Evolutionary conservation across 2,113 vertebrate species (phyloP), one percentile per base, ranked within the genome.

Genomic region (Galeopterus variegatus): DNA sequence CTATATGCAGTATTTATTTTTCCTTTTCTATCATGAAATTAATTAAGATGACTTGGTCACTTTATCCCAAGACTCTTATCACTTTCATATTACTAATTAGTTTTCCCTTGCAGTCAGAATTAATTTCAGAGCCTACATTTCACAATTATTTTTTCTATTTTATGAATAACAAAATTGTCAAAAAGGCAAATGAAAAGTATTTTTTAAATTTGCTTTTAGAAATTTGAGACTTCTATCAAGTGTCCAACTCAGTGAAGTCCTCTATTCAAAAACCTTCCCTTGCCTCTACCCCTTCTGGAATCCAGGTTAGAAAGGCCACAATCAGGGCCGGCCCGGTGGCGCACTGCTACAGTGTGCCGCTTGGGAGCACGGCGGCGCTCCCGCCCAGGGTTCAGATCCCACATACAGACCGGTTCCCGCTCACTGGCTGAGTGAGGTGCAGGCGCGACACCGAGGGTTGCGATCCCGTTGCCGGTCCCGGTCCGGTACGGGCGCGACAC

Each of bases 21-120:
- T 76, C 48, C 85, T 88, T 94, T 48, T 76, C 54, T 70, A 36
- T 72, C 76, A 97, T 31, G 33, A 95, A 92, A 15, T 52, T 64
- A 89, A 86, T 73, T 69, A 88, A 86, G n/a, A 87, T 80, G 52
- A 94, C 5, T 36, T 21, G 26, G 12, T 72, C n/a, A 86, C 56
- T 96, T 86, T 90, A 31, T 93, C 24, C 45, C 11, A 91, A 64
- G n/a, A 58, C 7, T 85, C 17, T 65, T 48, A n/a, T 28, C 41
- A 72, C 10, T 83, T 90, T 67, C 48, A 36, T 15, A 64, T 83
- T 45, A 83, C 17, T 87, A 58, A 92, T 79, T 70, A 72, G 18
- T 85, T 95, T 41, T 65, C 5, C 60, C 21, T 85, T 24, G 17
- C 9, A 33, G 62, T 85, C 45, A 89, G 36, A 96, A 89, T 87